These are phyloP conservation scores for Tapera naevia DNA, from an alignment of 2,797 vertebrate genomes.

Conservation along the genomic window DNA sequence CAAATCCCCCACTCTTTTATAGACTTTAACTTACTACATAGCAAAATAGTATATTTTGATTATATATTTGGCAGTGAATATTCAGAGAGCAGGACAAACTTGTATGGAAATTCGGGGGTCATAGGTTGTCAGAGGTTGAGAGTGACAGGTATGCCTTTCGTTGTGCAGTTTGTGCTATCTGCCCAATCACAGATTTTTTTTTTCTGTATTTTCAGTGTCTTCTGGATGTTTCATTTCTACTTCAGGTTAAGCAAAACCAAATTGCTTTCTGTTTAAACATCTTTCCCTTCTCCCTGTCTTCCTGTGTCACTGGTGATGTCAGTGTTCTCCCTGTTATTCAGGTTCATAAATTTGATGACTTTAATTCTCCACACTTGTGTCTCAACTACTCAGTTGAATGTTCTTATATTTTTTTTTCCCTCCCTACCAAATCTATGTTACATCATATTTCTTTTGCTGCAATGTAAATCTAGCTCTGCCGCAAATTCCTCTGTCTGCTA, in stretches of 20 bases:
- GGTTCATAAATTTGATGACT: background rate
- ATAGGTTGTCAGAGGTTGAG: background rate
- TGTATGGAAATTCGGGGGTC: background rate
- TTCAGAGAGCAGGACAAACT: background rate
- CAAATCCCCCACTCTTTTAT: rapidly evolving
- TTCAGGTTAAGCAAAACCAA: background rate
- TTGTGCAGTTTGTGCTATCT: background rate
- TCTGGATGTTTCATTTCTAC: background rate
- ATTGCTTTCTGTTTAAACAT: background rate
- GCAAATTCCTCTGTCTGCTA: background rate
- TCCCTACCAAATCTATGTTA: background rate
- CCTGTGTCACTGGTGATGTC: background rate
- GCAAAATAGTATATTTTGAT: background rate
- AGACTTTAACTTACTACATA: background rate
- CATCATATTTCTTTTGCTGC: background rate
- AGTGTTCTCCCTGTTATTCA: background rate
- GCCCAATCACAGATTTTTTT: background rate
- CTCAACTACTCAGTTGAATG: background rate
- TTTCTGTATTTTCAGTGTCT: background rate
- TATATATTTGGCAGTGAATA: background rate
- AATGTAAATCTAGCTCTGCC: background rate
- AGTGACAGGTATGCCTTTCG: background rate
- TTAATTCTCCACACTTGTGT: background rate
- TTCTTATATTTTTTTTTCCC: background rate
- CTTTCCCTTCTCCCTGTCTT: background rate